These are phyloP conservation scores for Rhagonycha lutea DNA, from an alignment of 2,888 invertebrate species.

Conservation along the genomic window DNA sequence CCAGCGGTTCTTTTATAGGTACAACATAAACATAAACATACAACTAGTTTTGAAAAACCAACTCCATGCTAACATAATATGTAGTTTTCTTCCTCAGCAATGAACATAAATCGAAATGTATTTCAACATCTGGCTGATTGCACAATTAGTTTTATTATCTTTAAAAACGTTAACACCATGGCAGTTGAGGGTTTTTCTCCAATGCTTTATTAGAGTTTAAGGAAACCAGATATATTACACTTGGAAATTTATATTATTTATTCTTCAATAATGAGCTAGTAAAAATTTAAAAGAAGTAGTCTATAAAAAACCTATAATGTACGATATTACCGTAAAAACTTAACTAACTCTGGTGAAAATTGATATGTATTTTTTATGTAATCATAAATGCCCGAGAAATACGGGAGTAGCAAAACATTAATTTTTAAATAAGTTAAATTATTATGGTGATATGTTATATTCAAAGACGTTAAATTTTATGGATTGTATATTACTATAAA, in stretches of 20 bases:
- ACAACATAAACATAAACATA: too few relatives aligned
- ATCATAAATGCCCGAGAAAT: conserved; percentile 1
- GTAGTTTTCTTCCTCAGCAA: conserved; percentile 12
- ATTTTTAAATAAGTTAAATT: conserved; percentile 16
- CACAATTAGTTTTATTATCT: background rate
- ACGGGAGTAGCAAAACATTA: conserved; percentile 14
- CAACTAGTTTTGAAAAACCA: conserved; percentile 19
- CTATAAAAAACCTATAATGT: background rate
- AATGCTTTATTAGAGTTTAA: background rate
- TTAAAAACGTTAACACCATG: background rate
- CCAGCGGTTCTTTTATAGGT: conserved; percentile 28
- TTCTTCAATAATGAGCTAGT: background rate
- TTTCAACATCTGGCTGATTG: background rate
- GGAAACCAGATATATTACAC: background rate
- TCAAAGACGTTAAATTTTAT: conserved; percentile 21
- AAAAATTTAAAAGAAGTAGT: background rate
- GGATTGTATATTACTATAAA: conserved; percentile 14
- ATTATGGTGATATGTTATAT: conserved; percentile 12
- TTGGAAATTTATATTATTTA: background rate
- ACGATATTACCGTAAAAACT: background rate
- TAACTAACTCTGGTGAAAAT: background rate
- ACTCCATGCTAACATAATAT: conserved; percentile 4
- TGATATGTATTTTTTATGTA: background rate
- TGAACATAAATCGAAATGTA: conserved; percentile 13
- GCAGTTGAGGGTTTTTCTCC: background rate